Evolutionary conservation across 2,888 invertebrate genomes (phyloP).

Genomic region (Saturnia japonica): DNA sequence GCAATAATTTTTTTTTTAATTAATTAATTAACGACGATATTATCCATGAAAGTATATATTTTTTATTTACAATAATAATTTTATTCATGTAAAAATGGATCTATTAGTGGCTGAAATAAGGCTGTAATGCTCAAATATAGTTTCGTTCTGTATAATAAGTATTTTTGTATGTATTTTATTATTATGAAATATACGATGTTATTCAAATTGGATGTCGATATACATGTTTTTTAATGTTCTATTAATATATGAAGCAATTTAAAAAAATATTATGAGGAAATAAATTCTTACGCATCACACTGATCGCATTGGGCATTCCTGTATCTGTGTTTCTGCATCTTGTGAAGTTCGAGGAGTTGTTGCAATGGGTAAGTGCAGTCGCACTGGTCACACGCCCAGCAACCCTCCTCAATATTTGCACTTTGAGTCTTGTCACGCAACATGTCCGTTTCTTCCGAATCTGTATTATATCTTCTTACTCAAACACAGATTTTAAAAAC

Average conservation of each 20-base stretch:
- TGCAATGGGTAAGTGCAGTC: constrained; percentile 86
- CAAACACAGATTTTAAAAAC: neutral
- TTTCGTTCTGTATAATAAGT: no score
- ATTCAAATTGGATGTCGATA: no score
- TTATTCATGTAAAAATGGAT: no score
- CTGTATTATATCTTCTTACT: constrained; percentile 33
- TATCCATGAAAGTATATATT: no score
- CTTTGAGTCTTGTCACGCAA: neutral
- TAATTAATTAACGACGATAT: no score
- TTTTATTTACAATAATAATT: no score
- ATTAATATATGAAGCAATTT: neutral
- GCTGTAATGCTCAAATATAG: no score
- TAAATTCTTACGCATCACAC: constrained; percentile 57
- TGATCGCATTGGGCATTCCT: constrained; percentile 82
- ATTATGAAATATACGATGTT: no score
- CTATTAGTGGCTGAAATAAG: no score
- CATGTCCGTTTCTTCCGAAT: constrained; percentile 34
- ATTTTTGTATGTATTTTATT: no score
- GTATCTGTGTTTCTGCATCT: constrained; percentile 83
- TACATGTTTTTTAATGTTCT: neutral
- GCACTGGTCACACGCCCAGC: constrained; percentile 85
- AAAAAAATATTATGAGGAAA: neutral
- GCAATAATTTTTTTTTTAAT: no score
- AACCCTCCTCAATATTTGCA: constrained; percentile 35
- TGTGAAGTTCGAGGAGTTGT: constrained; percentile 86